These are phyloP conservation scores for Halocaridina rubra DNA, from an alignment of 2,888 invertebrate species.

Conservation along the genomic window DNA sequence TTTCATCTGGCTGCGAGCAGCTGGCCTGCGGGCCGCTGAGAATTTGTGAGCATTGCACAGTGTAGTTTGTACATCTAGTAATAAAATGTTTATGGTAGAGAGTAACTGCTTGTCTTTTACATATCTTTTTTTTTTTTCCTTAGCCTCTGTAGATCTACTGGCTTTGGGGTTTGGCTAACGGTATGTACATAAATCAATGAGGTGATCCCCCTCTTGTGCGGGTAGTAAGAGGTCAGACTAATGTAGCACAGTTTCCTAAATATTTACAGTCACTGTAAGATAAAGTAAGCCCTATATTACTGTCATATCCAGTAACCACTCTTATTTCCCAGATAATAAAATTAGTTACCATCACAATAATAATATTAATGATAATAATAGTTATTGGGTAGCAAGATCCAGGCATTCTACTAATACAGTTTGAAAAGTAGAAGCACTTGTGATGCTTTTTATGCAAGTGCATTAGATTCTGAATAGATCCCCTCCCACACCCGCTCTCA, in stretches of 20 bases:
- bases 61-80: conserved; percentile 59
- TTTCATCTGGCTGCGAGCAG: conserved; percentile 31
- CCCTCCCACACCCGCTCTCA: conserved; percentile 3
- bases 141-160: conserved; percentile 56
- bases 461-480: not conserved
- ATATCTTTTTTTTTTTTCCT: conserved; percentile 56
- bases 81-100: conserved; percentile 60
- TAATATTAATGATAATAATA: conserved; percentile 24
- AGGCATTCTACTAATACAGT: conserved; percentile 25
- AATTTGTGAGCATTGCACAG: conserved; percentile 54
- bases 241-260: conserved; percentile 20
- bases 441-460: not conserved
- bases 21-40: conserved; percentile 35
- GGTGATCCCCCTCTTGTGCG: conserved; percentile 24
- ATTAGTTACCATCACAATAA: not conserved
- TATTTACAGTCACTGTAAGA: not conserved
- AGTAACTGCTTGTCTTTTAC: conserved; percentile 61
- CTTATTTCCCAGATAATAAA: conserved; percentile 20
- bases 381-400: conserved; percentile 35
- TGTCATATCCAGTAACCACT: conserved; percentile 28
- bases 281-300: not conserved
- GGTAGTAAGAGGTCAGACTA: conserved; percentile 30
- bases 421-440: conserved; percentile 18
- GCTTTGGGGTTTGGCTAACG: conserved; percentile 54
- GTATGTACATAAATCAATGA: conserved; percentile 33